Conservation (phyloP, 2,113 vertebrate species). For the Myrmophylax atrothorax region DNA sequence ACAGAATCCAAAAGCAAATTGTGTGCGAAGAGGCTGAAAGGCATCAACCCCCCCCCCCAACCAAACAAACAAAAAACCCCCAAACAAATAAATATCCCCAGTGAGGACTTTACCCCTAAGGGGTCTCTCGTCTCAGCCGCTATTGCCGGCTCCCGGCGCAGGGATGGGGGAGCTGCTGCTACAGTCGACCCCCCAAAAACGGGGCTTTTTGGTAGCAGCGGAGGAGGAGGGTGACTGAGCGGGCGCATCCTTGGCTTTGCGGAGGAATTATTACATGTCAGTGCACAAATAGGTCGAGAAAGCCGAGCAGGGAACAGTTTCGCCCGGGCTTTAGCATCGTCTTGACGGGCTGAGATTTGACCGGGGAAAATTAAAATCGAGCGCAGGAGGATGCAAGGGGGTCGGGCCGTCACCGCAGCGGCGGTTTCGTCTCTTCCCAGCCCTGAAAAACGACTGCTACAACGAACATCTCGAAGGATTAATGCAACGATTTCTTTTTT, state of each 20-base stretch:
- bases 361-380: background rate
- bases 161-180: background rate
- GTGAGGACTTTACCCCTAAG: background rate
- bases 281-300: slow-evolving; percentile 74
- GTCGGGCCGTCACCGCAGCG: background rate
- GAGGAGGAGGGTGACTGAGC: background rate
- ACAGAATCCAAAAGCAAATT: background rate
- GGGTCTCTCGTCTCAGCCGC: background rate
- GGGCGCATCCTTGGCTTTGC: slow-evolving; percentile 12
- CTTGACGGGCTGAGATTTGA: background rate
- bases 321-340: background rate
- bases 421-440: background rate
- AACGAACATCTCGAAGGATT: background rate
- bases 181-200: accelerated
- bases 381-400: background rate
- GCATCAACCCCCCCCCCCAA: accelerated
- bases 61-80: background rate
- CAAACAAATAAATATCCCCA: background rate
- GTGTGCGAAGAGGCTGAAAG: background rate
- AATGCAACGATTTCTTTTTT: background rate
- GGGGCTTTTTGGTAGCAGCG: accelerated
- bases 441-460: background rate
- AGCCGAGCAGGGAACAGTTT: background rate
- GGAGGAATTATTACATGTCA: slow-evolving; percentile 54
- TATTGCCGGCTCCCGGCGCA: background rate